A percentile compares a stretch with the other conserved stretches of the same genome.
Evolutionary conservation across 2,113 vertebrate genomes (phyloP).

Genomic region (Brachyhypopomus gauderio): DNA sequence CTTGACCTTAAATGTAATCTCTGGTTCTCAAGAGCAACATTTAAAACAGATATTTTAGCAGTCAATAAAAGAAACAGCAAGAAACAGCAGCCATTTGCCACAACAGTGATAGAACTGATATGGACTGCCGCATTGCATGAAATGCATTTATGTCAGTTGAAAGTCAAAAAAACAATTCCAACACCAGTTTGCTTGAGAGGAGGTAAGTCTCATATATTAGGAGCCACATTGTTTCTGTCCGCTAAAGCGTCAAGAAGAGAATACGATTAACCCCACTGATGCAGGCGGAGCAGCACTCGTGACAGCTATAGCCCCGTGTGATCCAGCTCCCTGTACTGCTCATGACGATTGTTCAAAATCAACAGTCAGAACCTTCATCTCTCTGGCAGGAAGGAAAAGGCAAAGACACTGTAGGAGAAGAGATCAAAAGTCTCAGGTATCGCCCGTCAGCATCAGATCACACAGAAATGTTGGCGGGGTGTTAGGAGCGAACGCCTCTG

Average conservation of each 20-base stretch:
- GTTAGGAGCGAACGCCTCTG: not conserved
- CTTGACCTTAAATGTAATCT: not conserved
- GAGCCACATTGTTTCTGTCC: not conserved
- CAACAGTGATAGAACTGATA: not conserved
- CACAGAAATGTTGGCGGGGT: not conserved
- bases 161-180: not conserved
- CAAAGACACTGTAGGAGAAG: not conserved
- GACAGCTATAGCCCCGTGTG: not conserved
- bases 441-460: slow-evolving; percentile 19
- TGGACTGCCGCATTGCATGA: not conserved
- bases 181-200: not conserved
- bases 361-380: slow-evolving; percentile 3
- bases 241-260: not conserved
- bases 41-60: not conserved
- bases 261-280: not conserved
- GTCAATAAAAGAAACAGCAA: no score
- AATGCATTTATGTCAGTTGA: not conserved
- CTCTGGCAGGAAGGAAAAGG: not conserved
- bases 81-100: not conserved
- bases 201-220: no score
- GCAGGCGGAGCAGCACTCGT: not conserved
- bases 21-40: not conserved
- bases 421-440: slow-evolving; percentile 31
- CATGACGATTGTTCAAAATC: slow-evolving; percentile 10
- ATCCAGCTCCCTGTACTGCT: not conserved